Percentiles rank a stretch among this genome's conserved stretches.
phyloP scores from a whole-genome alignment of 1,140 invertebrate genomes.

The Metopolophium dirhodum region DNA sequence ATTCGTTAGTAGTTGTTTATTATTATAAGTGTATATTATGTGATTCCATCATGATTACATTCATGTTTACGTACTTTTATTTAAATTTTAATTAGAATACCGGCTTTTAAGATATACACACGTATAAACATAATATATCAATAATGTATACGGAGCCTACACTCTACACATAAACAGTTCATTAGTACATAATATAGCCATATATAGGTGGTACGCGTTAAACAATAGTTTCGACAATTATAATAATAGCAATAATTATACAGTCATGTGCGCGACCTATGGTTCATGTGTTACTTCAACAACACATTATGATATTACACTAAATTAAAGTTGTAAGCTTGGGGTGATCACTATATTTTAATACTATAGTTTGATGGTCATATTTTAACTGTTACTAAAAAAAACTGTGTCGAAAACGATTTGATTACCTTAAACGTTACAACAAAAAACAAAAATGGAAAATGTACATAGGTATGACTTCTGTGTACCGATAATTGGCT shows the following conservation, averaged over 20 bases:
- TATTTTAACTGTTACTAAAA: neutral
- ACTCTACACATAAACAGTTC: constrained; percentile 1
- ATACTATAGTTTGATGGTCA: neutral
- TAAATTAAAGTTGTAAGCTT: neutral
- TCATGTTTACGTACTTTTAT: constrained; percentile 17
- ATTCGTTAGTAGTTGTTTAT: neutral
- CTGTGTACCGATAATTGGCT: neutral
- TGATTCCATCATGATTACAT: constrained; percentile 5
- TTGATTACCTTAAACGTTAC: neutral
- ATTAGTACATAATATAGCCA: neutral
- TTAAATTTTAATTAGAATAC: constrained; percentile 28
- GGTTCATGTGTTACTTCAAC: neutral
- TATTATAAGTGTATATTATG: neutral
- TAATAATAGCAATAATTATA: constrained; percentile 11
- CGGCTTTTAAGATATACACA: neutral
- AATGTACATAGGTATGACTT: neutral
- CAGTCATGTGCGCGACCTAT: neutral
- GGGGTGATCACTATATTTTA: neutral
- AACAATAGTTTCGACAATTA: neutral
- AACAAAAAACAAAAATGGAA: neutral
- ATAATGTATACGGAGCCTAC: neutral
- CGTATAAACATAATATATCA: neutral
- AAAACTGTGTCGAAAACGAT: neutral
- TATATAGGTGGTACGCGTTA: neutral
- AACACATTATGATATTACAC: neutral